phyloP scores from a whole-genome alignment of 2,888 invertebrate species.

The Dioctria linearis region DNA sequence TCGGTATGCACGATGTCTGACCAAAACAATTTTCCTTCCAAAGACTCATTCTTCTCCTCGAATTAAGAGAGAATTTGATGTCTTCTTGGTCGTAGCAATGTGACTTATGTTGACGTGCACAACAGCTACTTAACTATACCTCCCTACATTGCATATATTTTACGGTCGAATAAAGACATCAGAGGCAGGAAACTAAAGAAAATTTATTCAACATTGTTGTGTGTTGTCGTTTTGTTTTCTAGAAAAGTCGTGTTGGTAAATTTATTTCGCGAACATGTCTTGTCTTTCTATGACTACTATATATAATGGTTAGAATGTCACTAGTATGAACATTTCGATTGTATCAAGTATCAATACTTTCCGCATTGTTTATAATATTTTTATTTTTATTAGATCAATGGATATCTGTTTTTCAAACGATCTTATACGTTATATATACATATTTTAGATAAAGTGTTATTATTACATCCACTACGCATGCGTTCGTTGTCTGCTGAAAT shows the following conservation, averaged over 20 bases:
- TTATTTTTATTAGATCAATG: background rate
- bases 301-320: background rate
- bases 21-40: conserved; percentile 44
- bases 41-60: conserved; percentile 17
- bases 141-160: background rate
- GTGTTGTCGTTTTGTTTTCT: background rate
- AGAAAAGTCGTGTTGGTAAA: conserved; percentile 11
- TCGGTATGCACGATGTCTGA: conserved; percentile 33
- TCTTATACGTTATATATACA: no score
- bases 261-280: conserved; percentile 4
- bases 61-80: conserved; percentile 19
- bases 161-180: conserved; percentile 35
- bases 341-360: background rate
- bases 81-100: conserved; percentile 22
- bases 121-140: background rate
- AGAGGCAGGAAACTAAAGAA: background rate
- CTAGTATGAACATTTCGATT: conserved; percentile 9
- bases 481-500: no score
- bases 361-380: conserved; percentile 1
- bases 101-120: conserved; percentile 5
- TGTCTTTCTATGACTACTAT: background rate
- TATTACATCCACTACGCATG: no score
- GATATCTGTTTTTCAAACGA: no score
- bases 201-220: conserved; percentile 26
- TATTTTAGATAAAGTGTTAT: no score